Evolutionary conservation across 1,140 invertebrate genomes (phyloP).

Genomic region (Conopomorpha cramerella): DNA sequence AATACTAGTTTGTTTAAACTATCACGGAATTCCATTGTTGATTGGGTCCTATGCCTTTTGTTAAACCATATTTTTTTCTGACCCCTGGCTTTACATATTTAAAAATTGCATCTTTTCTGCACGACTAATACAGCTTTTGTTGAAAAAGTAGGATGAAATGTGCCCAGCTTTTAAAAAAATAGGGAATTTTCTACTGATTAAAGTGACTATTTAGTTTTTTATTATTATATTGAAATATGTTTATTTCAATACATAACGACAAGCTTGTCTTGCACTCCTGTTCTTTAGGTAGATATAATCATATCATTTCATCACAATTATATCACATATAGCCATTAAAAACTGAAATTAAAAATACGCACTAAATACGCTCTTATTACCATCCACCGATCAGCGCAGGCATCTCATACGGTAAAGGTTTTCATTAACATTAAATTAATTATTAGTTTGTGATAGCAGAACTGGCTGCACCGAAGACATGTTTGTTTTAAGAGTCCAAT

Average conservation of each 20-base stretch:
- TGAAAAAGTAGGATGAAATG: not conserved
- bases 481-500: too few species aligned
- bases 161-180: not conserved
- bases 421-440: too few species aligned
- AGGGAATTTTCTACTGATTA: not conserved
- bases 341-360: too few species aligned
- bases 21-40: not conserved
- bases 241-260: not conserved
- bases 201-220: not conserved
- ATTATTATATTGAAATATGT: not conserved
- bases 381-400: too few species aligned
- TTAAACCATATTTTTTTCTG: not conserved
- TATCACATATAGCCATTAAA: too few species aligned
- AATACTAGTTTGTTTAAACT: not conserved
- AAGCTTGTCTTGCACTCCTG: too few species aligned
- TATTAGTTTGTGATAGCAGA: too few species aligned
- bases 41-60: not conserved
- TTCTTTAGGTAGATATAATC: not conserved
- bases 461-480: too few species aligned
- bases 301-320: not conserved
- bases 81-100: not conserved
- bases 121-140: too few species aligned
- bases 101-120: too few species aligned
- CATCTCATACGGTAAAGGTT: too few species aligned
- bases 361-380: too few species aligned